Evolutionary conservation across 2,888 invertebrate genomes (phyloP).

Genomic region (Drosophila mimetica): DNA sequence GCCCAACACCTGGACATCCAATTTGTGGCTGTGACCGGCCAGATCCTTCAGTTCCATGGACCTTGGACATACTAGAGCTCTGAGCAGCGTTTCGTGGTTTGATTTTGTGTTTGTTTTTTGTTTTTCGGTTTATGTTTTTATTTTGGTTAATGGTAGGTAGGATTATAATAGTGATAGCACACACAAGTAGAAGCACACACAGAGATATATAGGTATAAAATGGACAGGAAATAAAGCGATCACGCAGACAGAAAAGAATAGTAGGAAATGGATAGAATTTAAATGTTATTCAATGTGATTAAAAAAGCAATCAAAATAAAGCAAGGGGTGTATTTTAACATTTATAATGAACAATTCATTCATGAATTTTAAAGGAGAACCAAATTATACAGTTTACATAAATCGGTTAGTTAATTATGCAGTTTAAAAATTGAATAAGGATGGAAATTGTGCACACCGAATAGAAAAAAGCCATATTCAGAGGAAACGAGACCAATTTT

Average conservation of each 20-base stretch:
- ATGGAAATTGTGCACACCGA: conserved; percentile 3
- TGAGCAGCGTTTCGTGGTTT: conserved; percentile 78
- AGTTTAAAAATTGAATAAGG: neutral
- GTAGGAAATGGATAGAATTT: conserved; percentile 40
- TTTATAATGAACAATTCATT: conserved; percentile 3
- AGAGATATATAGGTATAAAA: conserved; percentile 58
- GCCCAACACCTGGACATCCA: conserved; percentile 91
- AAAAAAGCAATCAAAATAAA: neutral
- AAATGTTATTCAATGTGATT: neutral
- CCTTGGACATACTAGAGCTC: conserved; percentile 85
- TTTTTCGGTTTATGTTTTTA: conserved; percentile 62
- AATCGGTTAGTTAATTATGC: neutral
- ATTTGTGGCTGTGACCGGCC: conserved; percentile 87
- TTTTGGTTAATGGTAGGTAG: conserved; percentile 48
- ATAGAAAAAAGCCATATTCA: conserved; percentile 31
- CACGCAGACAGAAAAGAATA: conserved; percentile 54
- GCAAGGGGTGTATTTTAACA: neutral
- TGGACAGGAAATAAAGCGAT: conserved; percentile 53
- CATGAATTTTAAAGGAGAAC: neutral
- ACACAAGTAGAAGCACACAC: conserved; percentile 75
- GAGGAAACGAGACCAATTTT: conserved; percentile 48
- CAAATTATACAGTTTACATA: too few relatives aligned
- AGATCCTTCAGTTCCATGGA: conserved; percentile 85
- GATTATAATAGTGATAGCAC: conserved; percentile 66
- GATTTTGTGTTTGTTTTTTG: conserved; percentile 59